phyloP scores from a whole-genome alignment of 1,140 invertebrate genomes.

The Kradibia gibbosae region DNA sequence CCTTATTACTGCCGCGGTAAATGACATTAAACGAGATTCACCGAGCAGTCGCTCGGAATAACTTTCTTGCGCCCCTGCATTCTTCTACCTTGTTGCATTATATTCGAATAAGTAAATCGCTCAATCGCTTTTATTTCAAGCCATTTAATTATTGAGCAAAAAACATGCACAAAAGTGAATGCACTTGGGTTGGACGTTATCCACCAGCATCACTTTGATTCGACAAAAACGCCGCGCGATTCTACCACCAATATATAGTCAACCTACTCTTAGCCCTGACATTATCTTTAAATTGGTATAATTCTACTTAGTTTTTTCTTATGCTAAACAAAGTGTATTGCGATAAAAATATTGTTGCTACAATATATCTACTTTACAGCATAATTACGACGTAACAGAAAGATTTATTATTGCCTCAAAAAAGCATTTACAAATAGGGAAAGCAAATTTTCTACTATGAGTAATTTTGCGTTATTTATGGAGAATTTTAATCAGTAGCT shows the following conservation, averaged over 20 bases:
- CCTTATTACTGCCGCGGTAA: slow-evolving; percentile 10
- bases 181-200: neutral
- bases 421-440: too few relatives aligned
- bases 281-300: slow-evolving; percentile 22
- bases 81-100: neutral
- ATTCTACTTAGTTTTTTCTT: slow-evolving; percentile 14
- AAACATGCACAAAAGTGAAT: neutral
- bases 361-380: too few relatives aligned
- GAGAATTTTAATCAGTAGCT: too few relatives aligned
- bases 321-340: too few relatives aligned
- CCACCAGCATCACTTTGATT: neutral
- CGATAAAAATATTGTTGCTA: too few relatives aligned
- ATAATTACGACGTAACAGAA: too few relatives aligned
- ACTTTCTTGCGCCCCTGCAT: neutral
- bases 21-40: slow-evolving; percentile 13
- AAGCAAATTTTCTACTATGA: too few relatives aligned
- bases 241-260: neutral
- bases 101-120: neutral
- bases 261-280: neutral
- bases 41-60: neutral
- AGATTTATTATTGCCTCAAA: too few relatives aligned
- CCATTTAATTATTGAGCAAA: neutral
- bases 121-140: neutral
- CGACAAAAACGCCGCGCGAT: neutral
- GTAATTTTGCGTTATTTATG: too few relatives aligned